phyloP scores from a whole-genome alignment of 2,888 invertebrate species.

The Himalopsyche tibetana region DNA sequence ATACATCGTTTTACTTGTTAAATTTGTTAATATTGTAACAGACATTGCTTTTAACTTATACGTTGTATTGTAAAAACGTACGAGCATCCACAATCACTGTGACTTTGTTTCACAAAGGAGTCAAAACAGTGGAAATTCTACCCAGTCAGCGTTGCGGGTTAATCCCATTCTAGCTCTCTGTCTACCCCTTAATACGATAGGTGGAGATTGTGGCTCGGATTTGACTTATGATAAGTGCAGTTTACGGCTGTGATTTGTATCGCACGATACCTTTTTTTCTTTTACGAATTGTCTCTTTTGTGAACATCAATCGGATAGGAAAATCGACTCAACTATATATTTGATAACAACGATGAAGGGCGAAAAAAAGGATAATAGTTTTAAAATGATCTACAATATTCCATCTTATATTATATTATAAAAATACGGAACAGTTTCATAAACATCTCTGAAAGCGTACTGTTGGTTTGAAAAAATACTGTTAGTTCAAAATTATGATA shows the following conservation, averaged over 20 bases:
- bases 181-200: slow-evolving; percentile 35
- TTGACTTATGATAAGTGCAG: slow-evolving; percentile 42
- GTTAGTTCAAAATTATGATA: too few species aligned
- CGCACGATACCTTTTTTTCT: background rate
- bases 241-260: slow-evolving; percentile 40
- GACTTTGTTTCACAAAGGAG: background rate
- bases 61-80: too few species aligned
- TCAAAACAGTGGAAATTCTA: slow-evolving; percentile 39
- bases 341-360: background rate
- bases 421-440: too few species aligned
- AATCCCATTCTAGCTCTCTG: slow-evolving; percentile 14
- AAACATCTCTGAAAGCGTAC: too few species aligned
- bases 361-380: too few species aligned
- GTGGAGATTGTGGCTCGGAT: slow-evolving; percentile 42
- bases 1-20: too few species aligned
- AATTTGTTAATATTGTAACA: too few species aligned
- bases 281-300: slow-evolving; percentile 21
- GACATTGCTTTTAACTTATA: too few species aligned
- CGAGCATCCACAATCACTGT: background rate
- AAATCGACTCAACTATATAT: slow-evolving; percentile 13
- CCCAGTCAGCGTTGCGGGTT: slow-evolving; percentile 32
- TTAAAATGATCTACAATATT: too few species aligned
- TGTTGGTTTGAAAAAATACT: too few species aligned
- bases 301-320: background rate
- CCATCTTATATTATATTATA: too few species aligned